Conservation (phyloP, 64 coral and sea anemone genomes). For the Stichodactyla mertensii region DNA sequence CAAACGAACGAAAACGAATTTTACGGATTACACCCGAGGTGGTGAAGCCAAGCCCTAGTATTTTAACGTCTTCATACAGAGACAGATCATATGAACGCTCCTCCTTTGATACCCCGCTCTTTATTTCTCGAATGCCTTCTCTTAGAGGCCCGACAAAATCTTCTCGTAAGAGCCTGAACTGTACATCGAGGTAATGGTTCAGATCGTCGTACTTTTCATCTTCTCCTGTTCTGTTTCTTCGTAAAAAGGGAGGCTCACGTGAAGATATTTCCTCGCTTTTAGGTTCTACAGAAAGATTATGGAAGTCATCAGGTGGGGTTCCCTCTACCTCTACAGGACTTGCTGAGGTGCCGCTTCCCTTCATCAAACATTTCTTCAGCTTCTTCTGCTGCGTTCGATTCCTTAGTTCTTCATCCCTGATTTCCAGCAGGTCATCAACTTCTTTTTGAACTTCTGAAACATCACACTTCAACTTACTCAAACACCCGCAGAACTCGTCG, state of each 20-base stretch:
- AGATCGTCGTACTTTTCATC: slow-evolving; percentile 19
- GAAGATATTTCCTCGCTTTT: slow-evolving; percentile 45
- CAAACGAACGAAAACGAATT: slow-evolving; percentile 38
- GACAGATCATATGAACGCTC: slow-evolving; percentile 53
- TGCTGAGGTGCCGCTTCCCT: background rate
- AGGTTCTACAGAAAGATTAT: slow-evolving; percentile 60
- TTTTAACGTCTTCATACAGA: slow-evolving; percentile 61
- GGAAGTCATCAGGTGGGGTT: slow-evolving; percentile 64
- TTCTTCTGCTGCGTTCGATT: background rate
- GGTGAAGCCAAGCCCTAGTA: slow-evolving; percentile 39
- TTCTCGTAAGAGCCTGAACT: slow-evolving; percentile 73
- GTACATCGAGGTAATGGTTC: slow-evolving; percentile 72
- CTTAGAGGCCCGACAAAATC: slow-evolving; percentile 77
- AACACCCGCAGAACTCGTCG: slow-evolving; percentile 36
- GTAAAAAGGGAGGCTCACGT: slow-evolving; percentile 48
- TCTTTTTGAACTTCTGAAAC: slow-evolving; percentile 40
- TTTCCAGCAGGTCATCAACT: slow-evolving; percentile 38
- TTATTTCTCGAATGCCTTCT: slow-evolving; percentile 55
- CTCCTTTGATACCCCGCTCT: slow-evolving; percentile 27
- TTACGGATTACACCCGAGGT: slow-evolving; percentile 59
- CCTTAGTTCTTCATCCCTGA: slow-evolving; percentile 29
- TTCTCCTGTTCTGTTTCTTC: slow-evolving; percentile 49
- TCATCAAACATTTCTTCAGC: background rate
- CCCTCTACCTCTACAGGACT: background rate
- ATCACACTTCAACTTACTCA: slow-evolving; percentile 41